phyloP scores from a whole-genome alignment of 2,113 vertebrate species.

The Megatriorchis doriae region DNA sequence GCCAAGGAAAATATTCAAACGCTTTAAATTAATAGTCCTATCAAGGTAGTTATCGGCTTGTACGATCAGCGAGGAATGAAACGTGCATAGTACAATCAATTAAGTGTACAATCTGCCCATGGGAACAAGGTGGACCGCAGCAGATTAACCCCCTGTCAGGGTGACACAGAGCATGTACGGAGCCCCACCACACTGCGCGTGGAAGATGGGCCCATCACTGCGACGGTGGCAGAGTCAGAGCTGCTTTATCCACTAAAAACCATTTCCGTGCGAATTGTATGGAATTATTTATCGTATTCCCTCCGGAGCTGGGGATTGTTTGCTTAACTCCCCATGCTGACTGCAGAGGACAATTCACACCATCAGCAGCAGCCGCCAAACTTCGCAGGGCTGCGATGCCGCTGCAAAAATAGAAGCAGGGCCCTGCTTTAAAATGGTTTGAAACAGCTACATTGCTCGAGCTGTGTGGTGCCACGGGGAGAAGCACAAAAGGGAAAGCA shows the following conservation, averaged over 20 bases:
- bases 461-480: neutral
- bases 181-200: fast-evolving
- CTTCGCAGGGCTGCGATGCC: fast-evolving
- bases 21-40: neutral
- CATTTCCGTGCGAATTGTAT: fast-evolving
- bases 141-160: neutral
- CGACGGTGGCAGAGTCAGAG: fast-evolving
- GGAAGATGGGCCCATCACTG: neutral
- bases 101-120: neutral
- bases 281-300: neutral
- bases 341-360: neutral
- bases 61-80: neutral
- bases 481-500: neutral
- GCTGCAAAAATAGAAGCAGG: neutral
- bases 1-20: neutral
- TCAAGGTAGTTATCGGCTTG: neutral
- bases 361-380: neutral
- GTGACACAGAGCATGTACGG: fast-evolving
- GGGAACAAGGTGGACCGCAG: neutral
- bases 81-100: neutral
- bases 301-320: neutral
- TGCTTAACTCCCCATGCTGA: neutral
- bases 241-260: neutral
- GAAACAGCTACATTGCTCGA: neutral
- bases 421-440: neutral